A percentile compares a stretch with the other conserved stretches of the same genome.
phyloP scores from a whole-genome alignment of 2,113 vertebrate species.

The Aphyosemion australe region DNA sequence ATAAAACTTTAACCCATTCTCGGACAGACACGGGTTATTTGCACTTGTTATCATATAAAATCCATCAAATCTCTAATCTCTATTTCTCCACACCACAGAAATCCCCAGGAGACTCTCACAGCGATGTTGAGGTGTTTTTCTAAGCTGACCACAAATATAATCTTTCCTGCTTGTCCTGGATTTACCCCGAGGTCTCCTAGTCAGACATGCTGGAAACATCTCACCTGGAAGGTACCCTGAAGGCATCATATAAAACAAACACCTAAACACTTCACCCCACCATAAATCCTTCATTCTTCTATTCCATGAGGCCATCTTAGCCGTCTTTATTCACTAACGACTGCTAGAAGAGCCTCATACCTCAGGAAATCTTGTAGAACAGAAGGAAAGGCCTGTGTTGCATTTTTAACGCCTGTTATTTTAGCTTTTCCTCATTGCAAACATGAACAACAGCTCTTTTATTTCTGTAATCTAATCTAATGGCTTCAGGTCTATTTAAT shows the following conservation, averaged over 20 bases:
- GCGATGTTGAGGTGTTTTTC: background rate
- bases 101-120: background rate
- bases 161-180: slow-evolving; percentile 1
- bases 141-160: background rate
- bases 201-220: slow-evolving; percentile 1
- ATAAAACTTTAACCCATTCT: background rate
- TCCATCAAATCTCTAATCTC: background rate
- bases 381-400: background rate
- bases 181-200: background rate
- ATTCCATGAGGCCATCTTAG: background rate
- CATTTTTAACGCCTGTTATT: too few species aligned
- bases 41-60: background rate
- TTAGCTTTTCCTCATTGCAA: too few species aligned
- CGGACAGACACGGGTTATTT: too few species aligned
- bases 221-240: background rate
- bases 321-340: background rate
- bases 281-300: background rate
- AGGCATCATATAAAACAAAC: slow-evolving; percentile 4
- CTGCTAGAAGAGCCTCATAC: background rate
- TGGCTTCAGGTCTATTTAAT: too few species aligned
- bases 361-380: background rate
- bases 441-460: too few species aligned
- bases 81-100: background rate
- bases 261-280: background rate
- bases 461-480: too few species aligned